phyloP scores from a whole-genome alignment of 1,140 invertebrate genomes.

The Pygmarrhopalites habei region DNA sequence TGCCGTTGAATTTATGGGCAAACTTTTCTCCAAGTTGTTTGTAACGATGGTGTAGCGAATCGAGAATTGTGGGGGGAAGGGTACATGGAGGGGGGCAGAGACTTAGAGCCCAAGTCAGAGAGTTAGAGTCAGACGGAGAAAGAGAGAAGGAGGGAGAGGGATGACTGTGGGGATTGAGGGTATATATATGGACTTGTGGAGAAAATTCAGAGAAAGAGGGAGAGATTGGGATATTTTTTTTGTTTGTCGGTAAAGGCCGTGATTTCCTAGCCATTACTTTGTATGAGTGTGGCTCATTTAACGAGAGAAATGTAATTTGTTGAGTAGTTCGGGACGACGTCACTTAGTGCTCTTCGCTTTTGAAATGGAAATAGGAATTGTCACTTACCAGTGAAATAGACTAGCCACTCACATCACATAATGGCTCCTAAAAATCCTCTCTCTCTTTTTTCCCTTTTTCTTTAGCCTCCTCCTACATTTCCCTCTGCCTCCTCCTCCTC shows the following conservation, averaged over 20 bases:
- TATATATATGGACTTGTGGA: too few relatives aligned
- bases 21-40: constrained; percentile 35
- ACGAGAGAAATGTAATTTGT: constrained; percentile 29
- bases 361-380: constrained; percentile 29
- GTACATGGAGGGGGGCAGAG: background rate
- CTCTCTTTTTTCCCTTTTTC: background rate
- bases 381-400: constrained; percentile 28
- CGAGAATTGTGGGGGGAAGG: constrained; percentile 1
- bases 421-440: constrained; percentile 23
- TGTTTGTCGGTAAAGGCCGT: constrained; percentile 16
- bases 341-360: constrained; percentile 12
- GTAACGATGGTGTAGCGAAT: constrained; percentile 31
- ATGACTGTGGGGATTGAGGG: too few relatives aligned
- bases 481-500: constrained; percentile 2
- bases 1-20: constrained; percentile 33
- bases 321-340: constrained; percentile 24
- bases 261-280: constrained; percentile 31
- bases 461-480: background rate
- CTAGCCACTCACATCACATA: constrained; percentile 23
- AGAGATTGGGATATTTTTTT: background rate
- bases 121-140: too few relatives aligned
- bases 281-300: constrained; percentile 32
- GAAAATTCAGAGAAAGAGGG: background rate
- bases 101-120: too few relatives aligned
- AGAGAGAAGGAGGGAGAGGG: too few relatives aligned